Conservation (phyloP, 2,888 invertebrate genomes). For the Oscheius sp. region DNA sequence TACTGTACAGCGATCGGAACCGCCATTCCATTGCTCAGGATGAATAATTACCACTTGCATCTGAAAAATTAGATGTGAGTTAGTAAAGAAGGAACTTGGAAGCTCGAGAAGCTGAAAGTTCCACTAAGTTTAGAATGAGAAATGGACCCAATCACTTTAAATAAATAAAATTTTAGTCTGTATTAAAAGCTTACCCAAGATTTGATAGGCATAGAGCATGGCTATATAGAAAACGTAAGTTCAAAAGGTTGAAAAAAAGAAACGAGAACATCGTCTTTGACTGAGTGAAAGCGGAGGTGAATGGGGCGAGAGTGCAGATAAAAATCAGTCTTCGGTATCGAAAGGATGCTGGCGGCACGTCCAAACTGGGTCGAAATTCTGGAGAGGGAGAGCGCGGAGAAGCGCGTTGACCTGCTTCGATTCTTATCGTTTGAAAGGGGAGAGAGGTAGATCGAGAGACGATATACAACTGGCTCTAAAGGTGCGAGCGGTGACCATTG, state of each 20-base stretch:
- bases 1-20: constrained; percentile 69
- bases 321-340: not conserved
- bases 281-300: constrained; percentile 20
- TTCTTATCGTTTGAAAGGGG: not conserved
- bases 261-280: not conserved
- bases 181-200: too few species aligned
- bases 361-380: constrained; percentile 26
- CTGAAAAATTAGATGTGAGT: constrained; percentile 14
- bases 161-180: too few species aligned
- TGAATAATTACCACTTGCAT: constrained; percentile 70
- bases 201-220: too few species aligned
- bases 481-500: not conserved
- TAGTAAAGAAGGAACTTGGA: not conserved
- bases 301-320: constrained; percentile 23
- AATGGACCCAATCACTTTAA: too few species aligned
- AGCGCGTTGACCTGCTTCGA: constrained; percentile 27
- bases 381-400: constrained; percentile 3
- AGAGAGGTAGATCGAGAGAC: not conserved
- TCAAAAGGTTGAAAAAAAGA: not conserved
- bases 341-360: not conserved
- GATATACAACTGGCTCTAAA: not conserved
- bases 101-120: not conserved
- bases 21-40: constrained; percentile 70
- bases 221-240: not conserved
- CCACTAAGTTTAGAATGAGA: too few species aligned